Conservation (phyloP, 2,113 vertebrate species). For the Tursiops truncatus region DNA sequence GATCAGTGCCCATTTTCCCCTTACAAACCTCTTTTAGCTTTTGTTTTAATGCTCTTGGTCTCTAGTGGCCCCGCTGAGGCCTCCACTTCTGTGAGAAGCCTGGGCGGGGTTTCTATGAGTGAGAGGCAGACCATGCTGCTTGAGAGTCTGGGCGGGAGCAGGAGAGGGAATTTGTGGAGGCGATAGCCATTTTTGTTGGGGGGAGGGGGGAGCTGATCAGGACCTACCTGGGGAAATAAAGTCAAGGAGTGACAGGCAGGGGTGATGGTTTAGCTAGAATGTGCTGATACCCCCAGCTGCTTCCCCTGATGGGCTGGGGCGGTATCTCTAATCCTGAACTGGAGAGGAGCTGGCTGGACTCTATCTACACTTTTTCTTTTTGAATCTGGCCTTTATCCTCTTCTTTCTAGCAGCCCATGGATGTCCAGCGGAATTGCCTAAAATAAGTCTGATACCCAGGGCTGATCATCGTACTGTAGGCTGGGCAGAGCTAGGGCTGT, state of each 20-base stretch:
- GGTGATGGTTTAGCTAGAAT: background rate
- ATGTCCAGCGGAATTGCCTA: background rate
- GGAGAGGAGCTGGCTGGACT: background rate
- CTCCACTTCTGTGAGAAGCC: background rate
- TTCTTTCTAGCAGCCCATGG: conserved; percentile 4
- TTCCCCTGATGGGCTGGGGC: background rate
- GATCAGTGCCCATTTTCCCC: background rate
- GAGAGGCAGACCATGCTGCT: background rate
- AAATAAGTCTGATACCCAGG: background rate
- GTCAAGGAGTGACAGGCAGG: background rate
- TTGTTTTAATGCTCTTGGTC: conserved; percentile 29
- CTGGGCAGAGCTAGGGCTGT: background rate
- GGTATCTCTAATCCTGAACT: background rate
- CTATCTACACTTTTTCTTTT: background rate
- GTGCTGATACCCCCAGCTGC: background rate
- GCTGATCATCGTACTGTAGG: background rate
- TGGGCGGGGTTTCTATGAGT: background rate
- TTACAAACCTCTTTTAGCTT: background rate
- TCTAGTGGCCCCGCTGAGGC: background rate
- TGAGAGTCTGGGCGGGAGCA: background rate
- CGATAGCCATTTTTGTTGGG: background rate
- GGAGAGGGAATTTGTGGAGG: background rate
- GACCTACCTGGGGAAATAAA: background rate
- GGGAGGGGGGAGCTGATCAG: background rate
- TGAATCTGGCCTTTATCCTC: background rate